Evolutionary conservation across 2,113 vertebrate genomes (phyloP).

Genomic region (Talpa occidentalis): DNA sequence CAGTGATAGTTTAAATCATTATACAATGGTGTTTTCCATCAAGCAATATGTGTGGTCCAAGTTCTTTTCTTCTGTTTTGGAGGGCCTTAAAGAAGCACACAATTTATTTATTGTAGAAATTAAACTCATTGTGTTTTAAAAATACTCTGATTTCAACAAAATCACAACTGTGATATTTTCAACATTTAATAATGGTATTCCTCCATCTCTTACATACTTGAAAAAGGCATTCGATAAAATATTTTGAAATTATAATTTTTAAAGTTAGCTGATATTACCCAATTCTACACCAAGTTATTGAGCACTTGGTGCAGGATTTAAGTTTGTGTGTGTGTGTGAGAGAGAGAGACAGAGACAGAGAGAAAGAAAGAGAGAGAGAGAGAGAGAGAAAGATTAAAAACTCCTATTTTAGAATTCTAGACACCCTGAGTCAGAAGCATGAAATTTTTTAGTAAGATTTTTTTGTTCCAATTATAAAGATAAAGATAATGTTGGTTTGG

Average conservation of each 20-base stretch:
- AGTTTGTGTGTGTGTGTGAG: no score
- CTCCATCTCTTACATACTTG: background rate
- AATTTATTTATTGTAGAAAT: no score
- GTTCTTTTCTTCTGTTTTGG: background rate
- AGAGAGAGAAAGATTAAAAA: no score
- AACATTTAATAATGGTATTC: background rate
- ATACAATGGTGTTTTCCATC: background rate
- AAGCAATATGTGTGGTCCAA: background rate
- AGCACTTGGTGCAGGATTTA: slow-evolving; percentile 18
- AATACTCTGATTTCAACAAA: no score
- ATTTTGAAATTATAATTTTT: background rate
- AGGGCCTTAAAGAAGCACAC: no score
- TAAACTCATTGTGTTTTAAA: no score
- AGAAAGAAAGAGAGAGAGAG: no score
- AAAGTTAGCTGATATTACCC: background rate
- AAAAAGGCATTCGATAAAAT: background rate
- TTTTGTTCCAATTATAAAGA: background rate
- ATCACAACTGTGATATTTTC: no score
- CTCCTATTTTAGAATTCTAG: no score
- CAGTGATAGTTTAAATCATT: slow-evolving; percentile 36
- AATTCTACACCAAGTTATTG: slow-evolving; percentile 18
- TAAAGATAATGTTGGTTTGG: background rate
- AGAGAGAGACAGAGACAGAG: no score
- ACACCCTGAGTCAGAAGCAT: no score
- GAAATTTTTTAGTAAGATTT: background rate